Percentiles rank a stretch among this genome's conserved stretches.
Conservation (phyloP, 2,888 invertebrate species). For the Encarsia formosa region DNA sequence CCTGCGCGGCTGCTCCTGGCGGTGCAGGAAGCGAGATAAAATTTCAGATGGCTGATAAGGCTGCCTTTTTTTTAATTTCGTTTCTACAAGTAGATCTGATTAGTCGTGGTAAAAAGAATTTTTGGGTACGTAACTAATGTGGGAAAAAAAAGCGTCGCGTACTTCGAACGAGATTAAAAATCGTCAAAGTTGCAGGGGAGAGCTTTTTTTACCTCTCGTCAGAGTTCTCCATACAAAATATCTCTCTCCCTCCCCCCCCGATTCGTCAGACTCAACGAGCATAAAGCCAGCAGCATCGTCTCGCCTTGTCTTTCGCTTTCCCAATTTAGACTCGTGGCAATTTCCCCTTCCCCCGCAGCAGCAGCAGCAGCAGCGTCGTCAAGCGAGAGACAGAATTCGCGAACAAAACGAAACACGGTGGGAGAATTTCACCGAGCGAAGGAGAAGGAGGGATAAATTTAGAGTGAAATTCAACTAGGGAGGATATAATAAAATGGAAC, state of each 20-base stretch:
- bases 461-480: constrained; percentile 4
- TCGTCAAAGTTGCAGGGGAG: too few species aligned
- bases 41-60: too few species aligned
- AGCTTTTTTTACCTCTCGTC: too few species aligned
- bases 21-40: too few species aligned
- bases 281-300: constrained; percentile 27
- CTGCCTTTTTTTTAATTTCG: too few species aligned
- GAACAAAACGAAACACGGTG: background rate
- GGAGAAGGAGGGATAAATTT: constrained; percentile 1
- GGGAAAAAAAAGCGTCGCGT: too few species aligned
- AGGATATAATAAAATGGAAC: background rate
- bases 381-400: background rate
- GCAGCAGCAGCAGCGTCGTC: constrained; percentile 12
- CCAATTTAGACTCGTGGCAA: constrained; percentile 44
- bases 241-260: constrained; percentile 6
- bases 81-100: too few species aligned
- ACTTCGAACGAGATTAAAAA: too few species aligned
- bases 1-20: too few species aligned
- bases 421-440: background rate
- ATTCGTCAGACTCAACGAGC: constrained; percentile 12
- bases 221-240: too few species aligned
- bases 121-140: too few species aligned
- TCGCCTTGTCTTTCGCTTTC: constrained; percentile 37
- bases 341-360: constrained; percentile 12
- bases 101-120: too few species aligned